Evolutionary conservation across 2,888 invertebrate species (phyloP), one percentile per base, ranked within the genome.

Genomic region (Xylota sylvarum): DNA sequence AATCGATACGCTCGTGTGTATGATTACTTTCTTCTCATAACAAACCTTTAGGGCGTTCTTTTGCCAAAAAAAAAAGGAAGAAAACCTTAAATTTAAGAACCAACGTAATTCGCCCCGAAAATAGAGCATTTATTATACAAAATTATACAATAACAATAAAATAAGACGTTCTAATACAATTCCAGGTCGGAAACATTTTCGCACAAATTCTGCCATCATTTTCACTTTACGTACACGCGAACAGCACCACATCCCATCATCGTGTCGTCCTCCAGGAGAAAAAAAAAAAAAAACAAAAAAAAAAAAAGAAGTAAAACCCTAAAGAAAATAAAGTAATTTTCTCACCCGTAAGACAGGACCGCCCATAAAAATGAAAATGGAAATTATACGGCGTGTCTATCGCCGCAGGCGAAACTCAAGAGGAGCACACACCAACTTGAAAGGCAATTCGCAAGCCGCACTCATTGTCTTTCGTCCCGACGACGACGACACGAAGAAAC

Each of bases 351-450:
- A 52, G 30, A 69, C 73, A 78, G 64, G 48, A 74, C 73, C 37
- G 37, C 55, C 69, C 56, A 79, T 79, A 84, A 84, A 84, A 79
- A 84, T 64, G 64, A 69, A 79, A 84, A 74, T 84, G 84, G 73
- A 84, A 79, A 84, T 84, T 65, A 69, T 69, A 69, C 69, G 70
- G 56, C 70, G 81, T 74, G 67, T 78, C 67, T 73, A 48, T 43
- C 56, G 79, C 84, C 79, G 12, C 67, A 69, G 62, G 73, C 79
- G 64, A 69, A 64, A 73, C 35, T 67, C 60, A 17, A 67, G 40
- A 77, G 58, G 56, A 32, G 32, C 32, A 6, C 17, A 14, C 9
- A 37, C 67, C 67, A 58, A 69, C 48, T 69, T 79, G 69, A 79
- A 84, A 64, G 69, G 69, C 46, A 69, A 78, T 83, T 67, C 67